Evolutionary conservation across 2,113 vertebrate genomes (phyloP).

Genomic region (Lipotes vexillifer): DNA sequence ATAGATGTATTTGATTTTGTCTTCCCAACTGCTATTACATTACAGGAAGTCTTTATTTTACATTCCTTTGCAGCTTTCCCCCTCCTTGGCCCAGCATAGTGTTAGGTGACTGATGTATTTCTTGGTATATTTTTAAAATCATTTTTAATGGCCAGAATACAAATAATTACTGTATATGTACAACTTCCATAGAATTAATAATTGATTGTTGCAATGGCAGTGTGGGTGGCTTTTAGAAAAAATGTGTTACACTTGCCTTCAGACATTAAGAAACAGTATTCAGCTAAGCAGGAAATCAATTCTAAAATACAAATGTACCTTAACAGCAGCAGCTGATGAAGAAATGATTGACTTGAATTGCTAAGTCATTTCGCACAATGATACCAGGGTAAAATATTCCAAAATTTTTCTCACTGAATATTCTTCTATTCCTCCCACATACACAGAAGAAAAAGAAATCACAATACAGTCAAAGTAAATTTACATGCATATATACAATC

Average conservation of each 20-base stretch:
- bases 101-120: neutral
- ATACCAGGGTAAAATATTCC: constrained; percentile 33
- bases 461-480: neutral
- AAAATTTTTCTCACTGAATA: constrained; percentile 14
- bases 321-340: neutral
- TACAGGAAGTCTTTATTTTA: neutral
- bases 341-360: constrained; percentile 24
- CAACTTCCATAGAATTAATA: neutral
- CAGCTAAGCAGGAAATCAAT: neutral
- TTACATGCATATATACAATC: neutral
- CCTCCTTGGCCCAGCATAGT: neutral
- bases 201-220: neutral
- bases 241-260: neutral
- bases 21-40: neutral
- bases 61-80: neutral
- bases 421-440: constrained; percentile 29
- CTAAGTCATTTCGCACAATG: neutral
- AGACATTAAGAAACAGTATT: neutral
- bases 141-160: neutral
- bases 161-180: neutral
- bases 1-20: neutral
- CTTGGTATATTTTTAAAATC: neutral
- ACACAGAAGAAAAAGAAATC: neutral
- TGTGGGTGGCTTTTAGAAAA: neutral
- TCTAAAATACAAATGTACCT: neutral